A percentile compares a stretch with the other conserved stretches of the same genome.
Conservation (phyloP, 2,113 vertebrate genomes). For the Cariama cristata region DNA sequence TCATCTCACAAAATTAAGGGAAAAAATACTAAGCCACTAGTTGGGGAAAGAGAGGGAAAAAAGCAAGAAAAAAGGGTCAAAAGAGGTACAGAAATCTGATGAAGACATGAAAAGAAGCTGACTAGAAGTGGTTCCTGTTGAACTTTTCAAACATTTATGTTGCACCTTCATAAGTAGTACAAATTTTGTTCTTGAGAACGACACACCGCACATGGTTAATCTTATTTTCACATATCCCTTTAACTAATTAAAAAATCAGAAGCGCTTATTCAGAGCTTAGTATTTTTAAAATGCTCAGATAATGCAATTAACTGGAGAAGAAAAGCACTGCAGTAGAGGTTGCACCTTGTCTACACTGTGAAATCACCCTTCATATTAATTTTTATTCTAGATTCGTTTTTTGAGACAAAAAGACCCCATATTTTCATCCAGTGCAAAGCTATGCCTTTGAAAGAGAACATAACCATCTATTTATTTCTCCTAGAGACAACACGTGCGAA, state of each 20-base stretch:
- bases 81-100: constrained; percentile 18
- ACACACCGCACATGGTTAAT: constrained; percentile 26
- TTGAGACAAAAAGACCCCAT: neutral
- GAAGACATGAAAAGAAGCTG: neutral
- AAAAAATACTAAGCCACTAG: constrained; percentile 26
- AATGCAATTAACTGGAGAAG: constrained; percentile 57
- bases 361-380: neutral
- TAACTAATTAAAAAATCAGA: constrained; percentile 64
- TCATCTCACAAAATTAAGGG: constrained; percentile 17
- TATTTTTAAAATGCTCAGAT: constrained; percentile 61
- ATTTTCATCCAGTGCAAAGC: neutral
- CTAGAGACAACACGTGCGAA: neutral
- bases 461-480: neutral
- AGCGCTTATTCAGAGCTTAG: constrained; percentile 45
- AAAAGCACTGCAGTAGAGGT: constrained; percentile 16
- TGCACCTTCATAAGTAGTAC: neutral
- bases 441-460: neutral
- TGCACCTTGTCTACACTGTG: neutral
- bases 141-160: neutral
- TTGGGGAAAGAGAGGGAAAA: neutral
- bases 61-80: neutral
- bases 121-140: neutral
- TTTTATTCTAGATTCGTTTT: neutral
- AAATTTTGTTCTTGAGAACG: neutral
- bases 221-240: constrained; percentile 57